Evolutionary conservation across 1,140 invertebrate genomes (phyloP).

Genomic region (Acyrthosiphon pisum): DNA sequence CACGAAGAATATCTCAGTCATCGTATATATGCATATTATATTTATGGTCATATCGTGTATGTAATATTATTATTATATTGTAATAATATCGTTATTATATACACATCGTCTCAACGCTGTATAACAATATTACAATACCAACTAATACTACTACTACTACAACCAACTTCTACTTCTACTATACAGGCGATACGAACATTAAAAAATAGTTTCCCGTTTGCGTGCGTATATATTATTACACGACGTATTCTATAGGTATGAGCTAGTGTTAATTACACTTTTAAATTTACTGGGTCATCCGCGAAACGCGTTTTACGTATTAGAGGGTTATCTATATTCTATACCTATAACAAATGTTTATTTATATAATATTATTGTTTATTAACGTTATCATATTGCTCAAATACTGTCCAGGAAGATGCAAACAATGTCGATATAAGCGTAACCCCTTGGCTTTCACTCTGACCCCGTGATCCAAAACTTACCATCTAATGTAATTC

Average conservation of each 20-base stretch:
- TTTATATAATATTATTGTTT: background rate
- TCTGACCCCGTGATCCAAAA: background rate
- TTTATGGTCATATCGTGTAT: background rate
- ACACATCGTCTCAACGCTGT: background rate
- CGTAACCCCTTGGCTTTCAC: background rate
- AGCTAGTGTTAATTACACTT: background rate
- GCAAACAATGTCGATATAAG: background rate
- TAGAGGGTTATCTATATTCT: background rate
- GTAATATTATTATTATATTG: background rate
- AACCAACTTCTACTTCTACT: background rate
- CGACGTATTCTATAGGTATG: background rate
- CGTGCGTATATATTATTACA: background rate
- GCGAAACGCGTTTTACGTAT: background rate
- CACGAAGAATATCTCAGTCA: slow-evolving; percentile 31
- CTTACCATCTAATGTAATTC: background rate
- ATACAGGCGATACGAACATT: background rate
- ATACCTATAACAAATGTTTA: too few species aligned
- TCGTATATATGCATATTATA: background rate
- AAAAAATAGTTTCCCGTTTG: background rate
- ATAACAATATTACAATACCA: background rate
- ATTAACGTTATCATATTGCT: background rate
- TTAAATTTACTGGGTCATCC: background rate
- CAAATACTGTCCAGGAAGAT: background rate
- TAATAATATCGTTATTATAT: slow-evolving; percentile 9
- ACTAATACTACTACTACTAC: background rate